phyloP scores from a whole-genome alignment of 2,797 vertebrate genomes.

The Melanotaenia boesemani region DNA sequence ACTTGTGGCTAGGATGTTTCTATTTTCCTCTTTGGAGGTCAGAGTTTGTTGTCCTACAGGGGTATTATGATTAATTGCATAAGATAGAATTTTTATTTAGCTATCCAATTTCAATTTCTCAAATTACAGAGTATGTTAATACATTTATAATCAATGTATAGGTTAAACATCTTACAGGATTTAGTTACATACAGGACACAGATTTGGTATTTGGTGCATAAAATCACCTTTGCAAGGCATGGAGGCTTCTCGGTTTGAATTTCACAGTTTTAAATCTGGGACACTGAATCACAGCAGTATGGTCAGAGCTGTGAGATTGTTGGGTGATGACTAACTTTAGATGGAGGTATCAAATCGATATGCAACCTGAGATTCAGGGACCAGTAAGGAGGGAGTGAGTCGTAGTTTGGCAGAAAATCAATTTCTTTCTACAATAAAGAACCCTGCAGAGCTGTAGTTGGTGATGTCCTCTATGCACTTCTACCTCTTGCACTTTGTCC shows the following conservation, averaged over 20 bases:
- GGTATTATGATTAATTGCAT: constrained; percentile 11
- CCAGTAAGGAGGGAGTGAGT: constrained; percentile 38
- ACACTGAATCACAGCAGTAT: constrained; percentile 57
- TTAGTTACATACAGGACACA: constrained; percentile 40
- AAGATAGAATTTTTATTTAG: constrained; percentile 11
- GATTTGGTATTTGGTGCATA: constrained; percentile 49
- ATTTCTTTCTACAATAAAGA: constrained; percentile 46
- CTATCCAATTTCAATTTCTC: constrained; percentile 44
- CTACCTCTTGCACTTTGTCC: not conserved
- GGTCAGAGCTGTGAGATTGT: constrained; percentile 65
- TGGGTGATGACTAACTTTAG: constrained; percentile 79
- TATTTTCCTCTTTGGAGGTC: constrained; percentile 13
- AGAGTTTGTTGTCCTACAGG: constrained; percentile 3
- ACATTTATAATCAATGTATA: constrained; percentile 44
- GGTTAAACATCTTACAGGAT: constrained; percentile 31
- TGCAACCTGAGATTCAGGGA: constrained; percentile 50
- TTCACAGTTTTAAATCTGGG: constrained; percentile 72
- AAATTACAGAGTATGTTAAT: constrained; percentile 28
- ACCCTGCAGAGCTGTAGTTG: constrained; percentile 3
- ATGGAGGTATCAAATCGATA: constrained; percentile 75
- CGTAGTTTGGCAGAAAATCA: constrained; percentile 45
- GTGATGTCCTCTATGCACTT: not conserved
- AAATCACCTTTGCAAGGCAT: constrained; percentile 60
- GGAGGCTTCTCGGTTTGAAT: constrained; percentile 72
- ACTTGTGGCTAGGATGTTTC: not conserved